Base-by-base conservation (phyloP, 2,888 invertebrate species). In the Rhorus exstirpatorius region DNA sequence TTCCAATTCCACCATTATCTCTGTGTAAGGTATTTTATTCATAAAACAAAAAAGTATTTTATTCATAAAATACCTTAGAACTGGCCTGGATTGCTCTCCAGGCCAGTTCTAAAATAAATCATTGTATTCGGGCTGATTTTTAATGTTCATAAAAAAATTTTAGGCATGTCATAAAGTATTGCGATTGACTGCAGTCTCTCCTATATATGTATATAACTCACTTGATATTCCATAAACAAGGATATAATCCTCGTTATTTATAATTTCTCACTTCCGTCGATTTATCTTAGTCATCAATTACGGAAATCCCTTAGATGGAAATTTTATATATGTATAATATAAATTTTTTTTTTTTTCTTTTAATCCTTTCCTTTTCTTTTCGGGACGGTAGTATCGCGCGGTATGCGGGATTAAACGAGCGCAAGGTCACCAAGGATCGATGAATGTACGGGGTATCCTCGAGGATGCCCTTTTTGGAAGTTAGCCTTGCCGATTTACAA, bases 381-480 rank as follows among this genome's bases (percentile, higher is more conserved):
- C 51, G 38, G 49, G 53, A 44, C 19, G 41, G 51, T 51, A 19
- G 44, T 74, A 67, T 35, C 44, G n/a, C 60, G 53, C 61, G 74
- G 44, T 63, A 46, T 44, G 65, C 38, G 81, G 68, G 19, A 68
- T 81, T 61, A 74, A 81, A 81, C 63, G 81, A 70, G 81, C 72
- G 68, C 81, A 81, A 81, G 81, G 81, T 81, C 68, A 67, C 31
- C 21, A 14, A 78, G 78, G 81, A 81, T 81, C 81, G 78, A 68
- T 49, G 68, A 78, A 81, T 78, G 51, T 53, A 10, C 31, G 31
- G 17, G 31, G 24, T 81, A 81, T 81, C 81, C 78, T 81, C 81
- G 81, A 74, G 38, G 61, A 81, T 81, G 61, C 81, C 78, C 55
- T 81, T 81, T 81, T 81, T 78, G 81, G 81, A 61, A 74, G 68